These are phyloP conservation scores for Argya squamiceps DNA, from an alignment of 2,797 vertebrate genomes.

Conservation along the genomic window DNA sequence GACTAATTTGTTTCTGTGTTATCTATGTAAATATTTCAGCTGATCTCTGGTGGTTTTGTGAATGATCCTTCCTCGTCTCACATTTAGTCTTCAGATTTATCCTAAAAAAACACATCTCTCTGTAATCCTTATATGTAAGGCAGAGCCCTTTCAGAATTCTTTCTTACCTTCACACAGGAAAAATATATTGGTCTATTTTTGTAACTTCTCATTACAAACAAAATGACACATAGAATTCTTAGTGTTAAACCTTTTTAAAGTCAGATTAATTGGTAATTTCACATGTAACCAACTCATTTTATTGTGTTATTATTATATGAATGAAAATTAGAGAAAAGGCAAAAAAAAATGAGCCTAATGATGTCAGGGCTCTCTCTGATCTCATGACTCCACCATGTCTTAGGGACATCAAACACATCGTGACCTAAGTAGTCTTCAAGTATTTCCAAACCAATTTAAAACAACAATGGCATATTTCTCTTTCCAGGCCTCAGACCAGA, in stretches of 20 bases:
- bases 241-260: neutral
- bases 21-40: neutral
- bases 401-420: neutral
- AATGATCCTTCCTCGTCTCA: neutral
- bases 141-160: neutral
- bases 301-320: neutral
- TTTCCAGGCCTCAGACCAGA: neutral
- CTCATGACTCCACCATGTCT: neutral
- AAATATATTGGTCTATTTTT: neutral
- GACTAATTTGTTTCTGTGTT: neutral
- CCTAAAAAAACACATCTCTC: neutral
- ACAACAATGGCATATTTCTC: neutral
- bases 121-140: neutral
- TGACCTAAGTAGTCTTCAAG: neutral
- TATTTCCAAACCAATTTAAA: neutral
- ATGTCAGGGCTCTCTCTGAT: neutral
- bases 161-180: neutral
- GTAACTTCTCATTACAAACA: neutral
- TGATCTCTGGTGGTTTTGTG: neutral
- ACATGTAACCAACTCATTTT: neutral
- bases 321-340: neutral
- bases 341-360: neutral
- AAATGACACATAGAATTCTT: neutral
- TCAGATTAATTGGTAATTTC: neutral
- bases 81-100: neutral